Evolutionary conservation across 1,140 invertebrate species (phyloP).

Genomic region (Reticulitermes speratus): DNA sequence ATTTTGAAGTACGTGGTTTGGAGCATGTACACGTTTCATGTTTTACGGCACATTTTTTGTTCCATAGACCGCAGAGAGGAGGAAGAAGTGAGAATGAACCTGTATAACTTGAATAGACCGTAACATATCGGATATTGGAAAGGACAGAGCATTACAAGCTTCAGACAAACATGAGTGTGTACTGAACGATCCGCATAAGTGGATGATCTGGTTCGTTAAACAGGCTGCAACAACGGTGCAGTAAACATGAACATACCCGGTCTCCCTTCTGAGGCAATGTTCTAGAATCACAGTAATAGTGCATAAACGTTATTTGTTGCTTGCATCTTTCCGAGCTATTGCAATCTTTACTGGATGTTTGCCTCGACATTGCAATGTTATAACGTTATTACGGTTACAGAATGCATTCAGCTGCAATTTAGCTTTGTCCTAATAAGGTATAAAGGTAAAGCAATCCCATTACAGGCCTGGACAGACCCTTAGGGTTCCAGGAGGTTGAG

Average conservation of each 20-base stretch:
- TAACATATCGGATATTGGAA: background rate
- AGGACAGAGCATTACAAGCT: background rate
- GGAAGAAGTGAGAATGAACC: background rate
- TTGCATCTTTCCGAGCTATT: background rate
- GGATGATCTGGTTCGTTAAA: slow-evolving; percentile 7
- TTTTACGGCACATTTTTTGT: too few relatives aligned
- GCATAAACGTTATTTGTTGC: background rate
- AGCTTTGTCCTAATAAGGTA: too few relatives aligned
- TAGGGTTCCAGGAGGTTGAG: too few relatives aligned
- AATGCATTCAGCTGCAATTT: background rate
- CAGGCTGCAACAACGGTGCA: background rate
- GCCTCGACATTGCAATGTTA: background rate
- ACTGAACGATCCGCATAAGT: background rate
- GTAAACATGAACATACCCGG: background rate
- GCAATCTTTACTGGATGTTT: background rate
- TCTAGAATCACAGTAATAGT: background rate
- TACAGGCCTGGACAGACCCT: too few relatives aligned
- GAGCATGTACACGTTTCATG: too few relatives aligned
- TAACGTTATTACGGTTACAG: background rate
- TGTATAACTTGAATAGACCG: background rate
- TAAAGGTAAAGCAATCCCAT: too few relatives aligned
- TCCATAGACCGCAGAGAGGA: too few relatives aligned
- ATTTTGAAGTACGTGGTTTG: too few relatives aligned
- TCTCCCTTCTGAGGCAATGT: background rate
- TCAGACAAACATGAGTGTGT: background rate